These are phyloP conservation scores for Hephaestus fuliginosus DNA, from an alignment of 2,797 vertebrate genomes.

Conservation along the genomic window DNA sequence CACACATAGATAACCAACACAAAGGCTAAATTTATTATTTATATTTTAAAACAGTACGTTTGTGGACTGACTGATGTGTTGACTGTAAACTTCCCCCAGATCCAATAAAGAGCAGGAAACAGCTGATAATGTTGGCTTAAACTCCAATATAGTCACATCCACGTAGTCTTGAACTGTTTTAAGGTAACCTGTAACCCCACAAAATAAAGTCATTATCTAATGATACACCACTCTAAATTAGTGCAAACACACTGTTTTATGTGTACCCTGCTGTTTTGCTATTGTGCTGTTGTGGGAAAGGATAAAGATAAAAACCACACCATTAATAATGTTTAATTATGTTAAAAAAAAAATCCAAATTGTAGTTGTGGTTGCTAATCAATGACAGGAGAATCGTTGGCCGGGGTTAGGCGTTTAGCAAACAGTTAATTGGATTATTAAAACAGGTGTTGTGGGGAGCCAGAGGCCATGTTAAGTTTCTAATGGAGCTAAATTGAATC, in stretches of 20 bases:
- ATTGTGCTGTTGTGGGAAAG: background rate
- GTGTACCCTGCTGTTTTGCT: background rate
- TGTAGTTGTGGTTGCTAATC: background rate
- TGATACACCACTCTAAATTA: background rate
- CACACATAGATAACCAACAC: no score
- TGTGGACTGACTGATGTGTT: no score
- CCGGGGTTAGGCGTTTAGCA: background rate
- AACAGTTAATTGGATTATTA: constrained; percentile 4
- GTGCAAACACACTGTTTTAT: background rate
- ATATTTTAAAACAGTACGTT: no score
- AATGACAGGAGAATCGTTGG: background rate
- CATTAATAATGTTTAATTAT: background rate
- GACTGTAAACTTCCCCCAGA: no score
- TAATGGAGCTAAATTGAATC: constrained; percentile 13
- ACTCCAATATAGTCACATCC: no score
- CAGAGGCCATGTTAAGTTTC: background rate
- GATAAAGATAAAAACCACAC: background rate
- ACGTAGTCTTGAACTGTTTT: background rate
- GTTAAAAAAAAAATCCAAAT: background rate
- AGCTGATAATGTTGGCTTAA: no score
- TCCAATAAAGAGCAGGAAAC: no score
- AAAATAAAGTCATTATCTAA: background rate
- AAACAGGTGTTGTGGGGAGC: constrained; percentile 8
- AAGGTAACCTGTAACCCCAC: background rate
- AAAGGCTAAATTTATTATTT: no score